Conservation (phyloP, 2,797 vertebrate species). For the Hozukius guyotensis region DNA sequence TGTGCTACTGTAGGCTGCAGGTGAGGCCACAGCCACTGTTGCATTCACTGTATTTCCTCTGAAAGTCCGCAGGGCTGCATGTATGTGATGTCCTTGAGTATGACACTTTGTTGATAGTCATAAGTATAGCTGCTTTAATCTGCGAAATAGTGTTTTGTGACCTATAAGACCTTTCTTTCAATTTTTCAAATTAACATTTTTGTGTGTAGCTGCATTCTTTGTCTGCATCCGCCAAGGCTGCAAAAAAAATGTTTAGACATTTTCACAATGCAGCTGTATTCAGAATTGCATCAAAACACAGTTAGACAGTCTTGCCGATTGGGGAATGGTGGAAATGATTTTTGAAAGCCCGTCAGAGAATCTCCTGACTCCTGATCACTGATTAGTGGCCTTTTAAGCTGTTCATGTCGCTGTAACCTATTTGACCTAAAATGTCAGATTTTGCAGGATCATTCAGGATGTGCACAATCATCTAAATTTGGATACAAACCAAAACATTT, state of each 20-base stretch:
- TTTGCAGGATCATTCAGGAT: background rate
- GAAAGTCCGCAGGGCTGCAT: background rate
- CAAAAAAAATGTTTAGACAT: background rate
- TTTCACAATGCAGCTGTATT: background rate
- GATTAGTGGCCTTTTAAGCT: too few relatives aligned
- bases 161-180: background rate
- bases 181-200: background rate
- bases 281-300: background rate
- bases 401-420: background rate
- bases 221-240: background rate
- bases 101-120: background rate
- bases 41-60: background rate
- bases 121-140: background rate
- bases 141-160: background rate
- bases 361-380: background rate
- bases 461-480: too few relatives aligned
- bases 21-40: slow-evolving; percentile 73
- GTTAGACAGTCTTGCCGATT: background rate
- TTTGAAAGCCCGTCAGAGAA: background rate
- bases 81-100: background rate
- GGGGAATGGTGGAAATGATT: background rate
- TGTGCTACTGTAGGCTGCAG: slow-evolving; percentile 99
- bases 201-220: background rate
- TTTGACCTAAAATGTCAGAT: background rate
- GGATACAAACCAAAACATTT: background rate